These are phyloP conservation scores for Nymphalis io DNA, from an alignment of 1,140 invertebrate genomes.

Conservation along the genomic window DNA sequence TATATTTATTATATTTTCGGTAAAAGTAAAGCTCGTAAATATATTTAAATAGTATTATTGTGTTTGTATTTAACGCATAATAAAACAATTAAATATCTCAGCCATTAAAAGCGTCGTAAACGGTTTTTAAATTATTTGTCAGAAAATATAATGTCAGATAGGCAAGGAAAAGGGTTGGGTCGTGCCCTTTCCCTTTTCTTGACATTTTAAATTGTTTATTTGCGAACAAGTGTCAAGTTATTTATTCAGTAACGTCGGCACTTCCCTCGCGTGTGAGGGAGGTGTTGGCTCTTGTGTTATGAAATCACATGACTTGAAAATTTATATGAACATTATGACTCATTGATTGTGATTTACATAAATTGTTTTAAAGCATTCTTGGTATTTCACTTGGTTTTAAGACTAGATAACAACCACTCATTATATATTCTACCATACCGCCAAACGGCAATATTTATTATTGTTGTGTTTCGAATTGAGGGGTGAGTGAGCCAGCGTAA, in stretches of 20 bases:
- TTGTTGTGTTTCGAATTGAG: too few species aligned
- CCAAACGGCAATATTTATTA: too few species aligned
- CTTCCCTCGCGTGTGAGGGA: constrained; percentile 13
- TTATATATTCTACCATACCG: too few species aligned
- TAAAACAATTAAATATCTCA: background rate
- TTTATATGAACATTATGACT: background rate
- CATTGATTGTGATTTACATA: background rate
- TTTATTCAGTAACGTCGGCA: constrained; percentile 68
- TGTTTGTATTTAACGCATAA: background rate
- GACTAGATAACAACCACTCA: too few species aligned
- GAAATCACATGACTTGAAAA: background rate
- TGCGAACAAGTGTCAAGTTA: constrained; percentile 79
- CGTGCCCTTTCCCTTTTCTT: constrained; percentile 75
- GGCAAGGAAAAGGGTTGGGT: constrained; percentile 66
- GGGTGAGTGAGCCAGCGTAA: too few species aligned
- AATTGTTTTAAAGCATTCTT: background rate
- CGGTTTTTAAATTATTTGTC: constrained; percentile 73
- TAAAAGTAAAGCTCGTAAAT: too few species aligned
- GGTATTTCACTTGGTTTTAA: too few species aligned
- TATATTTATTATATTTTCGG: too few species aligned
- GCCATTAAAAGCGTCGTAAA: constrained; percentile 47
- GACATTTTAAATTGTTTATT: constrained; percentile 81
- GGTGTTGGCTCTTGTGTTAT: constrained; percentile 22
- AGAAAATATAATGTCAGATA: constrained; percentile 73
- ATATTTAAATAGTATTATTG: too few species aligned